Percentiles rank a stretch among this genome's conserved stretches.
Evolutionary conservation across 2,797 vertebrate genomes (phyloP).

Genomic region (Bradypus variegatus): DNA sequence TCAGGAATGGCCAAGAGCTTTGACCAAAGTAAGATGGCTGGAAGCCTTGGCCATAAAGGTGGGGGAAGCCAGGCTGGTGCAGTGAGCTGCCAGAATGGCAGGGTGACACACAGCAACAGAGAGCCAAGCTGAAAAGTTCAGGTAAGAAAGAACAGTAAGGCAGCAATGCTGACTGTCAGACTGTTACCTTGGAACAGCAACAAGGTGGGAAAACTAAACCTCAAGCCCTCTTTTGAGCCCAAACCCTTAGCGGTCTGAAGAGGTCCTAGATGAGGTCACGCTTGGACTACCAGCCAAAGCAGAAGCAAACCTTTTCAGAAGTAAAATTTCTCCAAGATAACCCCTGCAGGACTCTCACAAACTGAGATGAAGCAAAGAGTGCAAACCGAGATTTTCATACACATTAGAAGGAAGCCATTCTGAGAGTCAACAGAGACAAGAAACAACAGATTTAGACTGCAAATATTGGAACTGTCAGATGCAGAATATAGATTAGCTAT

Average conservation of each 20-base stretch:
- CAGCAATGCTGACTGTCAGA: neutral
- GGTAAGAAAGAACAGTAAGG: fast-evolving
- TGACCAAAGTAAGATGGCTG: neutral
- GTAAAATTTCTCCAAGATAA: neutral
- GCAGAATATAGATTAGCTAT: neutral
- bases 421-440: neutral
- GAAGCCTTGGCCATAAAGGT: neutral
- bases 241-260: neutral
- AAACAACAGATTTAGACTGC: neutral
- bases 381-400: neutral
- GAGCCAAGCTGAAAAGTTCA: neutral
- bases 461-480: neutral
- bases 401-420: neutral
- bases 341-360: neutral
- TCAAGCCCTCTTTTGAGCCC: neutral
- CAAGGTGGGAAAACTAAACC: neutral
- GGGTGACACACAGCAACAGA: fast-evolving
- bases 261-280: too few relatives aligned
- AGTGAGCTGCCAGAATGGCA: fast-evolving
- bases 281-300: neutral
- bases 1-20: neutral
- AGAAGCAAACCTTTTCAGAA: neutral
- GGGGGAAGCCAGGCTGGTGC: neutral
- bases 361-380: neutral
- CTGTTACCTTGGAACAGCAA: neutral